Percentiles rank a stretch among this genome's conserved stretches.
Evolutionary conservation across 2,888 invertebrate species (phyloP).

Genomic region (Idaea aversata): DNA sequence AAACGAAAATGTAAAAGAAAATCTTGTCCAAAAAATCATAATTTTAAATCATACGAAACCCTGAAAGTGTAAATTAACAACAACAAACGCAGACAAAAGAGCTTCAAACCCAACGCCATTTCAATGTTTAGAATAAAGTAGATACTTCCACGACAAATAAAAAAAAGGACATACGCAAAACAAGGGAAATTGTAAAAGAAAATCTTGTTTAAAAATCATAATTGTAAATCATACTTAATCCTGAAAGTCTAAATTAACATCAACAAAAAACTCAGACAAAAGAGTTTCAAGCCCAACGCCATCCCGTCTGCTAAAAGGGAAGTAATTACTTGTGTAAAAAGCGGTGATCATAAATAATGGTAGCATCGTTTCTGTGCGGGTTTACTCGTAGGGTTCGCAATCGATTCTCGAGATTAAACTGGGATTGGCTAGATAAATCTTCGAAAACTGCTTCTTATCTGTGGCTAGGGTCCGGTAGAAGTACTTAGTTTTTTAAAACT

Average conservation of each 20-base stretch:
- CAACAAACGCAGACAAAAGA: no score
- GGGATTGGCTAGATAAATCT: slow-evolving; percentile 7
- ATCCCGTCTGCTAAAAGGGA: not conserved
- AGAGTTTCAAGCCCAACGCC: not conserved
- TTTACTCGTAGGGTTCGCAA: not conserved
- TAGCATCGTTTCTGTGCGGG: not conserved
- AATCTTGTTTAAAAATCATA: not conserved
- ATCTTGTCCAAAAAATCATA: no score
- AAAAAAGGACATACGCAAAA: no score
- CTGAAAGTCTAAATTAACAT: not conserved
- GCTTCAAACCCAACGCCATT: no score
- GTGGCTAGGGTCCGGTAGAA: not conserved
- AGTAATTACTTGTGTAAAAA: slow-evolving; percentile 1
- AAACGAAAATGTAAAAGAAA: no score
- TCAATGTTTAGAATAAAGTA: no score
- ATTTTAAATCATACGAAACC: no score
- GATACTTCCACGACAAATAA: no score
- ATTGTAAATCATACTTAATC: not conserved
- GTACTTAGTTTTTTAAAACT: no score
- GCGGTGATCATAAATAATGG: not conserved
- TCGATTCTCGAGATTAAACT: slow-evolving; percentile 3
- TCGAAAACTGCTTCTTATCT: not conserved
- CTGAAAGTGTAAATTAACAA: no score
- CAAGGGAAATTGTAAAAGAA: not conserved
- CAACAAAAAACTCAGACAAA: not conserved